phyloP scores from a whole-genome alignment of 2,888 invertebrate species.

The Ophion obscuratus region DNA sequence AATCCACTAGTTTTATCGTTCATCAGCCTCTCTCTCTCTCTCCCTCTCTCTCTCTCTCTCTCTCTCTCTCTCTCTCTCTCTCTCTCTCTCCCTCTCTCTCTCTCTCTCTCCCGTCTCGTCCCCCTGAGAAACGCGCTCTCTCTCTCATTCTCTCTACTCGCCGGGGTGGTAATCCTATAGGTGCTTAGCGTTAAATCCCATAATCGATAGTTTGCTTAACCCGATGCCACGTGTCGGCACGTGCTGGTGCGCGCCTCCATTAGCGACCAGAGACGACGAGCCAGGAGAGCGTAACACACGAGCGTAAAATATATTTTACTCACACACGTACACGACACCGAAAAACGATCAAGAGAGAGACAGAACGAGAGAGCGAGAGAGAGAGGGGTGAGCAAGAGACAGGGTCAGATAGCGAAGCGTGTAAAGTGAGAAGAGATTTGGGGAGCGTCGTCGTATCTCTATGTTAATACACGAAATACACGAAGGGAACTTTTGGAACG shows the following conservation, averaged over 20 bases:
- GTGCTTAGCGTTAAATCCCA: conserved; percentile 84
- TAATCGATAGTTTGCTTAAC: conserved; percentile 84
- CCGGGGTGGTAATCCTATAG: conserved; percentile 82
- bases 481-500: conserved; percentile 55
- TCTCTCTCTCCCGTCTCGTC: not conserved
- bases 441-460: conserved; percentile 76
- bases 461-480: conserved; percentile 78
- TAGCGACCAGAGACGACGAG: conserved; percentile 71
- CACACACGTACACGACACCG: conserved; percentile 37
- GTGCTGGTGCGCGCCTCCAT: conserved; percentile 80
- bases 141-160: conserved; percentile 8
- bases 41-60: not conserved
- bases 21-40: conserved; percentile 42
- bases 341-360: conserved; percentile 33
- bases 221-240: conserved; percentile 83
- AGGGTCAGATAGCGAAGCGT: conserved; percentile 36
- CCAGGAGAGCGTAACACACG: conserved; percentile 60
- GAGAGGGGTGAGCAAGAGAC: conserved; percentile 27
- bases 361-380: conserved; percentile 25
- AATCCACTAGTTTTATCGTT: conserved; percentile 66
- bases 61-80: not conserved
- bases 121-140: conserved; percentile 20
- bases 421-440: conserved; percentile 59
- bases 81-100: not conserved
- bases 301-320: conserved; percentile 52